Percentiles rank a stretch among this genome's conserved stretches.
Evolutionary conservation across 2,888 invertebrate species (phyloP).

Genomic region (Andricus quercusramuli): DNA sequence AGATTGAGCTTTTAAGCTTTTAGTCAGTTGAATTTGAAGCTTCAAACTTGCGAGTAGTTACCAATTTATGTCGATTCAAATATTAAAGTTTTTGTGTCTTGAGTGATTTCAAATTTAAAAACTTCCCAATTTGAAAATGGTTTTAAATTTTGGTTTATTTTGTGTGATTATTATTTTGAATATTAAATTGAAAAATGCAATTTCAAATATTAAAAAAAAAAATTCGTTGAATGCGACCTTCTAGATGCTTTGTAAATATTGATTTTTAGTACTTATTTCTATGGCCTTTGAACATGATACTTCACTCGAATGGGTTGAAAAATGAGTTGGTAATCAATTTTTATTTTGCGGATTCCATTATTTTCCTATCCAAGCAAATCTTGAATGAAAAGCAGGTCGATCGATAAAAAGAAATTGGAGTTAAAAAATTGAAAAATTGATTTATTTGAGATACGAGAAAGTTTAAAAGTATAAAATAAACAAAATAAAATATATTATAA

Average conservation of each 20-base stretch:
- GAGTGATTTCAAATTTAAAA: no score
- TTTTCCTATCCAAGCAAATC: not conserved
- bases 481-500: no score
- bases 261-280: slow-evolving; percentile 22
- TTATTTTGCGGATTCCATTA: not conserved
- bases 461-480: no score
- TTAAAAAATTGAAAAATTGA: not conserved
- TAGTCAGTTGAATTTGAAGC: not conserved
- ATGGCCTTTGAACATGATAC: slow-evolving; percentile 18
- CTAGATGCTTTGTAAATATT: not conserved
- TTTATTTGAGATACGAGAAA: not conserved
- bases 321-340: not conserved
- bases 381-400: not conserved
- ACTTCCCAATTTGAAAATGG: no score
- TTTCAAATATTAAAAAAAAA: not conserved
- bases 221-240: not conserved
- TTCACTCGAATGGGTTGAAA: not conserved
- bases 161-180: not conserved
- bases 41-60: not conserved
- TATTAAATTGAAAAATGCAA: not conserved
- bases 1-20: not conserved
- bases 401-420: not conserved
- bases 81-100: no score
- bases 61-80: no score
- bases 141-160: not conserved